A percentile compares a stretch with the other conserved stretches of the same genome.
Conservation (phyloP, 1,140 invertebrate genomes). For the Halictus rubicundus region DNA sequence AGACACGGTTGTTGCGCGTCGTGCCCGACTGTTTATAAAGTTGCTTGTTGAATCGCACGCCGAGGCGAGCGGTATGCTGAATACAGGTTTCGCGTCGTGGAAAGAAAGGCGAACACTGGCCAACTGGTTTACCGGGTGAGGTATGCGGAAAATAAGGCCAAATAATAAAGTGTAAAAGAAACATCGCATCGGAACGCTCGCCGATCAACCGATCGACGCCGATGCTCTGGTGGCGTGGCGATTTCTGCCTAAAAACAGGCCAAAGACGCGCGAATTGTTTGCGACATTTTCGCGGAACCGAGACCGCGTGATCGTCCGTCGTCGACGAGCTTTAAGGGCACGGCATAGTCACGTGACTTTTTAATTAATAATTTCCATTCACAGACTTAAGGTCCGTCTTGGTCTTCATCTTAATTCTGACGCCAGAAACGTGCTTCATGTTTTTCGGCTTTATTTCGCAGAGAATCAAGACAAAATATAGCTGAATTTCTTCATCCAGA, state of each 20-base stretch:
- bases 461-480: too few relatives aligned
- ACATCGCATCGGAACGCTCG: conserved; percentile 22
- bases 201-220: conserved; percentile 23
- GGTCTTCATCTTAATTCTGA: too few relatives aligned
- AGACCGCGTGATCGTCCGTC: too few relatives aligned
- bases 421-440: too few relatives aligned
- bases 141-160: conserved; percentile 51
- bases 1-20: conserved; percentile 25
- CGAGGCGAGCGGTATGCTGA: conserved; percentile 46
- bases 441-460: too few relatives aligned
- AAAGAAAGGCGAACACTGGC: conserved; percentile 50
- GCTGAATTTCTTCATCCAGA: too few relatives aligned
- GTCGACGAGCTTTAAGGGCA: too few relatives aligned
- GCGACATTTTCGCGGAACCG: neutral
- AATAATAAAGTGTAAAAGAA: conserved; percentile 50
- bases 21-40: conserved; percentile 40
- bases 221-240: neutral
- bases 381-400: too few relatives aligned
- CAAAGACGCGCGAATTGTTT: too few relatives aligned
- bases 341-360: too few relatives aligned
- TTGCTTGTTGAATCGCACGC: conserved; percentile 40
- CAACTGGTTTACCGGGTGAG: conserved; percentile 57
- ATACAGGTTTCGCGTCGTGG: conserved; percentile 42
- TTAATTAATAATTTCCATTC: too few relatives aligned
- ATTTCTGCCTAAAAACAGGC: neutral